A percentile compares a stretch with the other conserved stretches of the same genome.
These are phyloP conservation scores for Oreortyx pictus DNA, from an alignment of 2,797 vertebrate genomes.

Conservation along the genomic window DNA sequence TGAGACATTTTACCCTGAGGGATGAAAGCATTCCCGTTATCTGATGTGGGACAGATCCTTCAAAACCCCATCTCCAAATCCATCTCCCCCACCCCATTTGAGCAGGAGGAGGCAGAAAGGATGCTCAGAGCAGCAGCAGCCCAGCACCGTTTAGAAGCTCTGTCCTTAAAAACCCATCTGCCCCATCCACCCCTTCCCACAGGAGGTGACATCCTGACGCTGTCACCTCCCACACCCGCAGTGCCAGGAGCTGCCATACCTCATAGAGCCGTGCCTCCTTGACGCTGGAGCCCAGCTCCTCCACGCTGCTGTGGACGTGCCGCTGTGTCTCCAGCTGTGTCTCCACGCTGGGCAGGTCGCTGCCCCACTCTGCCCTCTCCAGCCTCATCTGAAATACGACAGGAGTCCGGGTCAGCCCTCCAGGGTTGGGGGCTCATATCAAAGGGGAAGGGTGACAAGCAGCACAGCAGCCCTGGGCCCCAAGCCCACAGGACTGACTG, in stretches of 20 bases:
- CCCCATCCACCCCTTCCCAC: not conserved
- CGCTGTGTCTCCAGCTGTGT: constrained; percentile 91
- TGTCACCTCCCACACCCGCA: accelerated
- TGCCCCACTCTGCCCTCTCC: constrained; percentile 94
- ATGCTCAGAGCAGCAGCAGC: not conserved
- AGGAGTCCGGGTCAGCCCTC: not conserved
- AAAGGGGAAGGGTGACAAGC: not conserved
- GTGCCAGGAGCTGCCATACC: constrained; percentile 65
- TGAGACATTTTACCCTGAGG: constrained; percentile 89
- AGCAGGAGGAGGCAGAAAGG: not conserved
- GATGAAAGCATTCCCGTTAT: not conserved
- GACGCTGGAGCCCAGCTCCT: constrained; percentile 88
- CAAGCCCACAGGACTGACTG: not conserved
- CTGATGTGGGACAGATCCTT: accelerated
- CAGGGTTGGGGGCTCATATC: not conserved
- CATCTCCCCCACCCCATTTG: accelerated
- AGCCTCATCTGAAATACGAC: constrained; percentile 85
- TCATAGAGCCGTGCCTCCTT: constrained; percentile 92
- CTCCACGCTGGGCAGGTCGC: constrained; percentile 92
- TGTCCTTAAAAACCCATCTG: not conserved
- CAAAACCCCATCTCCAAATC: not conserved
- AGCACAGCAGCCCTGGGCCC: not conserved
- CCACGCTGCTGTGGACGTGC: constrained; percentile 87
- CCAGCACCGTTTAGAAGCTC: not conserved
- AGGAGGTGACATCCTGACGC: accelerated